Evolutionary conservation across 2,113 vertebrate species (phyloP).

Genomic region (Loxodonta africana): DNA sequence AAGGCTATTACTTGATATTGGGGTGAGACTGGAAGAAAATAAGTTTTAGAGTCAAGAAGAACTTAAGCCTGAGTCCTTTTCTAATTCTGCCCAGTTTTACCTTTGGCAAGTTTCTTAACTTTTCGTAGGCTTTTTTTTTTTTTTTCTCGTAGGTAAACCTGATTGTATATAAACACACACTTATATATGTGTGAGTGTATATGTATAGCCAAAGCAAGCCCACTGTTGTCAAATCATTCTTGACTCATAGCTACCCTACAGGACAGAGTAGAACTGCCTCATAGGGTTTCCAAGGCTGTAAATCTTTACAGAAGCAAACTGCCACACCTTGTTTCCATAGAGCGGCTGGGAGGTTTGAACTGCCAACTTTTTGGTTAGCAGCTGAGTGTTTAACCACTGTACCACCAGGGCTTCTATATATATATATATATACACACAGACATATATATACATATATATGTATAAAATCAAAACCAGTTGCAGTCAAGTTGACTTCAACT

Average conservation of each 20-base stretch:
- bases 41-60: not conserved
- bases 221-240: too few relatives aligned
- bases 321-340: too few relatives aligned
- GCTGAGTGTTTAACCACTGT: too few relatives aligned
- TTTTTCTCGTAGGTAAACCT: not conserved
- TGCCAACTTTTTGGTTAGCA: too few relatives aligned
- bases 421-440: not conserved
- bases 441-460: not conserved
- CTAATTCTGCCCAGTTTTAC: not conserved
- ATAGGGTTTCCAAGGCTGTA: too few relatives aligned
- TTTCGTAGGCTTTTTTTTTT: not conserved
- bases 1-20: not conserved
- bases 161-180: not conserved
- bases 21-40: not conserved
- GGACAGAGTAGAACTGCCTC: too few relatives aligned
- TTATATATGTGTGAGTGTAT: too few relatives aligned
- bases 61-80: not conserved
- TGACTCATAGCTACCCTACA: too few relatives aligned
- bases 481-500: not conserved
- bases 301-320: too few relatives aligned
- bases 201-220: not conserved
- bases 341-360: too few relatives aligned
- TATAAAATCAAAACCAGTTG: not conserved
- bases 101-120: not conserved
- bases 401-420: not conserved